Base-by-base conservation (phyloP, 2,888 invertebrate species). In the Panorpa germanica region DNA sequence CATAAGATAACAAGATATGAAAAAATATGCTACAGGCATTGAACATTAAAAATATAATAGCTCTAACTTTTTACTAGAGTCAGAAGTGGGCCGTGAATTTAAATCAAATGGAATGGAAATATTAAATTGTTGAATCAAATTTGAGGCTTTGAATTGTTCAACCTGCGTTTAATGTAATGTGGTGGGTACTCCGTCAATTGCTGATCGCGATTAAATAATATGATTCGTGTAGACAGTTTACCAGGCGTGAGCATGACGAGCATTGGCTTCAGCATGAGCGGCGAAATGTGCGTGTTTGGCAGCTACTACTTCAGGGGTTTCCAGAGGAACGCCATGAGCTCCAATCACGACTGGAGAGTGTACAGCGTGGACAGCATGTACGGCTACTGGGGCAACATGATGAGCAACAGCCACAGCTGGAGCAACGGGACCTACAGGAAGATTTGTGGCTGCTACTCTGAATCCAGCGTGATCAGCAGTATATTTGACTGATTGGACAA, bases 401-500 rank as follows among this genome's bases (percentile, higher is more conserved):
- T n/a, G n/a, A n/a, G n/a, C n/a, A 10, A 31, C 29, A 31, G 36
- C 32, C 12, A 34, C 36, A 20, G 31, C 25, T 12, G 37, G 39
- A 9, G 51, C 49, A 35, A 48, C 48, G 2, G 63, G 62, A 27
- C 63, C 52, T 34, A 49, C 49, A 3, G 64, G 63, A 26, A 65
- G 42, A 46, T 65, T 65, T 3, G 61, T 61, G 6, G 61, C 64
- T 18, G 61, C 48, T 2, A 65, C 63, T 40, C 64, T 50, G 43
- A 65, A 65, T 19, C 65, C 65, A 3, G 46, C 42, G 21, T 54
- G 52, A 45, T 65, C 64, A 5, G 64, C 55, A 19, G 62, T 49
- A 41, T 65, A 66, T 38, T 59, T 57, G n/a, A 64, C 63, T 28
- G 57, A 59, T 42, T 65, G 65, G 3, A 65, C 44, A 26, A 61